phyloP scores from a whole-genome alignment of 2,113 vertebrate species.

The Clarias gariepinus region DNA sequence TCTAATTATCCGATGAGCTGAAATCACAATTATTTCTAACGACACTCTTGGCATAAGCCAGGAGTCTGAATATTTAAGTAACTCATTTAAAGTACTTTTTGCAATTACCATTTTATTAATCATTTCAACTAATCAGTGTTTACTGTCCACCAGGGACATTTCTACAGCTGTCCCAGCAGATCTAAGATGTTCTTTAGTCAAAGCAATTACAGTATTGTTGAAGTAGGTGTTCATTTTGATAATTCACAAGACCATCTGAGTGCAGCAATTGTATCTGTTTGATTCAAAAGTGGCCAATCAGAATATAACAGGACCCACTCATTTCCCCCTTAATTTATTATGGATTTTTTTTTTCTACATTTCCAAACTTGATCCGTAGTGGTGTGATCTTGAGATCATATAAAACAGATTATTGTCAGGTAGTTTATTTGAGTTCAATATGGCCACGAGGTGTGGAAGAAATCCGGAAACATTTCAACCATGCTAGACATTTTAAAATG shows the following conservation, averaged over 20 bases:
- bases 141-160: background rate
- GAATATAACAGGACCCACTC: background rate
- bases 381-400: no score
- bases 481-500: no score
- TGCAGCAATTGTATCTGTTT: background rate
- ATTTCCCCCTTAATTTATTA: background rate
- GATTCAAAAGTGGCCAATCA: background rate
- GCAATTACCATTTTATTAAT: background rate
- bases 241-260: background rate
- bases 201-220: background rate
- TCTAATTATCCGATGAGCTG: background rate
- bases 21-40: background rate
- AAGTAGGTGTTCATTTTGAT: background rate
- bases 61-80: background rate
- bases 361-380: no score
- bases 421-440: no score
- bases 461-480: no score
- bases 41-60: background rate
- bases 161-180: background rate
- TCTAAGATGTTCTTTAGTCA: background rate
- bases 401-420: no score
- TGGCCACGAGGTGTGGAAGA: no score
- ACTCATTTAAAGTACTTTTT: background rate
- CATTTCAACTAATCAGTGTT: background rate
- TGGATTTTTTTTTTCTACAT: background rate